Percentiles rank a stretch among this genome's conserved stretches.
Evolutionary conservation across 1,140 invertebrate species (phyloP).

Genomic region (Schlechtendalia chinensis): DNA sequence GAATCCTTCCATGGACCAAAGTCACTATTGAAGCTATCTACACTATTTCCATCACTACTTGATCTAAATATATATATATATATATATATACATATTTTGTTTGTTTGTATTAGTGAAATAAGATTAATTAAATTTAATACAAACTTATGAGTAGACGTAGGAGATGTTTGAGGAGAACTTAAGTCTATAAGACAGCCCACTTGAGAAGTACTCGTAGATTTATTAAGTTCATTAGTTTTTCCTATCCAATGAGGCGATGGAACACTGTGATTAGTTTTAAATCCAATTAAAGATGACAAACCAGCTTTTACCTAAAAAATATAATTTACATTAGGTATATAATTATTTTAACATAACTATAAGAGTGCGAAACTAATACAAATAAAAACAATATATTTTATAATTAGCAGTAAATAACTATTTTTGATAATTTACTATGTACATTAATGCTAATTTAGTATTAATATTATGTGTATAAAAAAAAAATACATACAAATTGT

Average conservation of each 20-base stretch:
- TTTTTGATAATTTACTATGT: too few relatives aligned
- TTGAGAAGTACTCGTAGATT: conserved; percentile 51
- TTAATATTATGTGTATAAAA: too few relatives aligned
- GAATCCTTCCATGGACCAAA: conserved; percentile 61
- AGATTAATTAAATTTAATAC: conserved; percentile 7
- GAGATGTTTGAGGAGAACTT: conserved; percentile 68
- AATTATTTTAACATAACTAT: neutral
- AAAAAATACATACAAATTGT: too few relatives aligned
- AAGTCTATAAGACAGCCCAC: conserved; percentile 61
- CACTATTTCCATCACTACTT: conserved; percentile 70
- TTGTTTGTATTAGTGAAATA: neutral
- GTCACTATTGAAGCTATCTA: conserved; percentile 73
- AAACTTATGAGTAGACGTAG: conserved; percentile 65
- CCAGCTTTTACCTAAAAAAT: conserved; percentile 55
- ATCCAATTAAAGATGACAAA: conserved; percentile 57
- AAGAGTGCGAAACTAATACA: neutral
- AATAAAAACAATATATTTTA: too few relatives aligned
- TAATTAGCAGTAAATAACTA: too few relatives aligned
- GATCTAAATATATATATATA: conserved; percentile 57
- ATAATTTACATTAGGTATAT: conserved; percentile 18
- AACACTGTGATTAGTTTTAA: conserved; percentile 27
- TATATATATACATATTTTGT: too few relatives aligned
- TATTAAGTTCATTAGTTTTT: conserved; percentile 49
- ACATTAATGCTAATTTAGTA: too few relatives aligned
- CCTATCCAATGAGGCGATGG: conserved; percentile 41